Evolutionary conservation across 2,888 invertebrate genomes (phyloP).

Genomic region (Sturmia bella): DNA sequence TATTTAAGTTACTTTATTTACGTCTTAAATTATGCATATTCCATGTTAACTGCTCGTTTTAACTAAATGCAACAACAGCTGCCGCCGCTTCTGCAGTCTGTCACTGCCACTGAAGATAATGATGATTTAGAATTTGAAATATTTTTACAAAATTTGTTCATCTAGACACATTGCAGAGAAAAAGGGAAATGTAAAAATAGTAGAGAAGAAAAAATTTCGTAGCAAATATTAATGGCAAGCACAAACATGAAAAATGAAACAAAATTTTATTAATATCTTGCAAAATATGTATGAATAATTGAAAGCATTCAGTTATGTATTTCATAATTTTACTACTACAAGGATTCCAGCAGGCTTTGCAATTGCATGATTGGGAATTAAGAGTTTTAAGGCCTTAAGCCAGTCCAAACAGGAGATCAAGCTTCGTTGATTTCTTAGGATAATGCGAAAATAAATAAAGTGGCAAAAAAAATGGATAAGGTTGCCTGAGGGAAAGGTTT

Average conservation of each 20-base stretch:
- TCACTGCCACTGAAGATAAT: conserved; percentile 30
- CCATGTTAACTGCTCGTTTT: neutral
- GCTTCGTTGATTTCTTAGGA: conserved; percentile 47
- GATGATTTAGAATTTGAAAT: conserved; percentile 42
- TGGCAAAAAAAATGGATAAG: too few relatives aligned
- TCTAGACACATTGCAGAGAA: neutral
- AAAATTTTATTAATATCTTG: conserved; percentile 45
- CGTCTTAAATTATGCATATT: conserved; percentile 55
- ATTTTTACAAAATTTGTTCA: neutral
- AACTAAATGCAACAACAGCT: conserved; percentile 3
- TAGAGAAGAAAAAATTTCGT: neutral
- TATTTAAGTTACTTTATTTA: conserved; percentile 33
- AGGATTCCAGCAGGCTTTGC: neutral
- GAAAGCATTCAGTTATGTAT: conserved; percentile 31
- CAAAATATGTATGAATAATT: conserved; percentile 55
- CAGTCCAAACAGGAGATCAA: conserved; percentile 30
- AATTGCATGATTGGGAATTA: neutral
- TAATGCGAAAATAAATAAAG: conserved; percentile 34
- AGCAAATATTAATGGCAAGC: conserved; percentile 8
- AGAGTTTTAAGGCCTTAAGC: neutral
- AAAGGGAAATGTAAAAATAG: too few relatives aligned
- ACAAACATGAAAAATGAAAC: conserved; percentile 42
- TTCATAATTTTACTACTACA: conserved; percentile 9
- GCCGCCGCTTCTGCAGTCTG: neutral
- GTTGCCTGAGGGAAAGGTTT: too few relatives aligned